phyloP scores from a whole-genome alignment of 2,888 invertebrate species.

The Protophormia terraenovae region DNA sequence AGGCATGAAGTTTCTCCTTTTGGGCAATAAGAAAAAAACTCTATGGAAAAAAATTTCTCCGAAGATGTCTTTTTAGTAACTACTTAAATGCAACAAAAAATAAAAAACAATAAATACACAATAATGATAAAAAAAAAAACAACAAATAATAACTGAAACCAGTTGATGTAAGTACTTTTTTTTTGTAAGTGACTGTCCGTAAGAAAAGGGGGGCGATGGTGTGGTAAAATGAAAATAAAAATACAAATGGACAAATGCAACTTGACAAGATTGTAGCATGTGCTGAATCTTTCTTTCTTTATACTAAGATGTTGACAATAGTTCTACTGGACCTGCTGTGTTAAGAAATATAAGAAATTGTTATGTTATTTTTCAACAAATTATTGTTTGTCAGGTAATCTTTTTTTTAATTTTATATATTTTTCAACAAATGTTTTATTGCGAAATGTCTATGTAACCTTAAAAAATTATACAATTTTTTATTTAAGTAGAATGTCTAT shows the following conservation, averaged over 20 bases:
- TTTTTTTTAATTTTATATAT: not conserved
- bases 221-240: not conserved
- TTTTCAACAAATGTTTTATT: not conserved
- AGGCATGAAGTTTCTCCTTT: conserved; percentile 58
- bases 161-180: conserved; percentile 17
- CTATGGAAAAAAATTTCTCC: conserved; percentile 50
- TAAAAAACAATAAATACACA: not conserved
- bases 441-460: not conserved
- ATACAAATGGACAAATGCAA: conserved; percentile 14
- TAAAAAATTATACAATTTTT: too few species aligned
- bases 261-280: conserved; percentile 7
- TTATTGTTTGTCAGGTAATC: not conserved
- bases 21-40: conserved; percentile 36
- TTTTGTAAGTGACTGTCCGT: not conserved
- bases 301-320: not conserved
- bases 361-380: not conserved
- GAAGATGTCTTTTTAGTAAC: conserved; percentile 51
- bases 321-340: not conserved
- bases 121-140: not conserved
- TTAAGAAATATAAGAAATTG: not conserved
- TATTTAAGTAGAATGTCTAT: too few species aligned
- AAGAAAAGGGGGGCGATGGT: conserved; percentile 8
- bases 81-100: conserved; percentile 33
- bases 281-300: not conserved
- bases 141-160: conserved; percentile 12